Evolutionary conservation across 1,140 invertebrate species (phyloP), one percentile per base, ranked within the genome.

Genomic region (Dryas iulia): DNA sequence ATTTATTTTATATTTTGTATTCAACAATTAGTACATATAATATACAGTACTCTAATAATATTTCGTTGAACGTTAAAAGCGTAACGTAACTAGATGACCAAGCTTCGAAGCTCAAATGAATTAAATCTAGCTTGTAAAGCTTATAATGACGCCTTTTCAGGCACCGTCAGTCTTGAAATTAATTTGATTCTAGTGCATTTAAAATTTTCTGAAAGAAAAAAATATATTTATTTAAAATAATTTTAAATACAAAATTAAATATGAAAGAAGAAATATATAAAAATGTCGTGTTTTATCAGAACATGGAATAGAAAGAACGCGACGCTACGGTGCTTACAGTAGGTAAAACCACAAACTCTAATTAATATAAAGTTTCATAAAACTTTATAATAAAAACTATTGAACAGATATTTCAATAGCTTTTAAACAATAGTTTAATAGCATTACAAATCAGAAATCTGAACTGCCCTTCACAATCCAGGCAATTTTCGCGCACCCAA

Each of bases 51-150:
- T 8, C 8, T 14, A 47, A 47, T 47, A 47, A 21, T 21, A 47
- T 47, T 47, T 21, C 39, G 35, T 39, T 47, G 0, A 47, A 47
- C 14, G 14, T 47, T 47, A 10, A 47, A 47, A 8, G 39, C 7
- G n/a, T 47, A 47, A 47, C 39, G 39, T n/a, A 47, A 47, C 39
- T 47, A 47, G n/a, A 47, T 47, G 28, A 62, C 56, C 31, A 57
- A 62, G 53, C 47, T 69, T 58, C 54, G 59, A 28, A 52, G 66
- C 66, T 69, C 59, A 39, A 59, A 31, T 59, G 47, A 61, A 68
- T 68, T 68, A 57, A 57, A 62, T 68, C 66, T 62, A 24, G 54
- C 66, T 63, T 62, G 57, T 63, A 69, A 39, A 63, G 59, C 66
- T 62, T 60, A 62, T 47, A 47, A 30, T 33, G 60, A 69, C 66